A percentile compares a stretch with the other conserved stretches of the same genome.
Conservation (phyloP, 2,113 vertebrate genomes). For the Odontophorus gujanensis region DNA sequence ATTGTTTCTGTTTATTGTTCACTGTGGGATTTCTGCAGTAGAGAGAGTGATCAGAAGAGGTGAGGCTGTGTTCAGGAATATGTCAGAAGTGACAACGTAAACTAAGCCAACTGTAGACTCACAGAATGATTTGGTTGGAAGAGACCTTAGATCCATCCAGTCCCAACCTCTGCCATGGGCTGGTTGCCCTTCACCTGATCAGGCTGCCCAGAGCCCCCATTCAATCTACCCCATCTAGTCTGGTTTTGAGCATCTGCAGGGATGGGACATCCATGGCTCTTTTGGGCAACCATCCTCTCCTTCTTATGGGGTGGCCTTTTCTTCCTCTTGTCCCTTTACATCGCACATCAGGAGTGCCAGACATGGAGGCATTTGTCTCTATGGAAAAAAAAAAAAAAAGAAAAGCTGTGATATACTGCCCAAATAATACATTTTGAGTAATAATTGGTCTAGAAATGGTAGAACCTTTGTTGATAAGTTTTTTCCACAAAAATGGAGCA, state of each 20-base stretch:
- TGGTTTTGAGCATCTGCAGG: not conserved
- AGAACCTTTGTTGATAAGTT: not conserved
- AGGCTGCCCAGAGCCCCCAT: not conserved
- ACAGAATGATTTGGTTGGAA: not conserved
- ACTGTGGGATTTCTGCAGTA: not conserved
- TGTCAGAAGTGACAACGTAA: not conserved
- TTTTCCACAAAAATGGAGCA: not conserved
- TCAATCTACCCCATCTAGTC: not conserved
- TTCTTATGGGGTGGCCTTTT: not conserved
- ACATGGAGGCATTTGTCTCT: fast-evolving
- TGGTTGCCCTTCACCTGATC: not conserved
- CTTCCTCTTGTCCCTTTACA: not conserved
- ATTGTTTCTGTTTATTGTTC: not conserved
- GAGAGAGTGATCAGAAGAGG: not conserved
- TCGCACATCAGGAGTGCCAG: fast-evolving
- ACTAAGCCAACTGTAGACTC: not conserved
- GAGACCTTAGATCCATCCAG: not conserved
- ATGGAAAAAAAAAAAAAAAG: not conserved
- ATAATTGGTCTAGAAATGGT: not conserved
- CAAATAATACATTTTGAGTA: fast-evolving
- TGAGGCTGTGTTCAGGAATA: fast-evolving
- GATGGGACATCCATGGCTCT: not conserved
- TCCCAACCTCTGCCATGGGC: not conserved
- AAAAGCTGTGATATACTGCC: not conserved
- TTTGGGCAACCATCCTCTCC: no score